phyloP scores from a whole-genome alignment of 1,140 invertebrate species.

The Scaptomyza hsui region DNA sequence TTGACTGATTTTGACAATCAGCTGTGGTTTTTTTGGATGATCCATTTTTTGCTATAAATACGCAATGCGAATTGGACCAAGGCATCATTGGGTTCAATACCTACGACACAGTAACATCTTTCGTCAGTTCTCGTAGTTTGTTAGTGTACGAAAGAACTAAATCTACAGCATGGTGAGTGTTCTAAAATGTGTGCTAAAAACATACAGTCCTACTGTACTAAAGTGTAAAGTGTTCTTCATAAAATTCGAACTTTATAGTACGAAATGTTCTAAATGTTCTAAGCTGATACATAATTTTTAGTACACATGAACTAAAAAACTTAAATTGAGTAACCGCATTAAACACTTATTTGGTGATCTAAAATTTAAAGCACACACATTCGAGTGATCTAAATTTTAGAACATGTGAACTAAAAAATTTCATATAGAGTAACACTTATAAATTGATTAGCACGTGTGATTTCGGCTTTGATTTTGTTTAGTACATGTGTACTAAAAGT shows the following conservation, averaged over 20 bases:
- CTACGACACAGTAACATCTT: conserved; percentile 66
- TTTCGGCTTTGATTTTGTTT: too few relatives aligned
- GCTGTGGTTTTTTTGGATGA: conserved; percentile 1
- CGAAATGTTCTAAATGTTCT: too few relatives aligned
- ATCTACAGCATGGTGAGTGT: conserved; percentile 62
- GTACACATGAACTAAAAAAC: conserved; percentile 6
- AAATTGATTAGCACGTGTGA: too few relatives aligned
- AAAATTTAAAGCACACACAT: too few relatives aligned
- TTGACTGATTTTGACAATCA: conserved; percentile 5
- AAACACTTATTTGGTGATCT: too few relatives aligned
- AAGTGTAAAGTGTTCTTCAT: background rate
- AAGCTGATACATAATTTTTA: too few relatives aligned
- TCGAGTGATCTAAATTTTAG: background rate
- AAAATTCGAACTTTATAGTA: too few relatives aligned
- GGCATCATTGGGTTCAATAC: conserved; percentile 78
- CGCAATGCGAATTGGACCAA: conserved; percentile 44
- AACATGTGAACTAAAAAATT: conserved; percentile 9
- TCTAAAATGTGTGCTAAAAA: background rate
- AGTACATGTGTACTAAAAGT: conserved; percentile 7
- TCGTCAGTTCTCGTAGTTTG: conserved; percentile 48
- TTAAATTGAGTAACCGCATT: too few relatives aligned
- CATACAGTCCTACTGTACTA: background rate
- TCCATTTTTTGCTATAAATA: conserved; percentile 65
- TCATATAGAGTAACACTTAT: too few relatives aligned
- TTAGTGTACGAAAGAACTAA: conserved; percentile 32